A percentile compares a stretch with the other conserved stretches of the same genome.
Conservation (phyloP, 2,797 vertebrate genomes). For the Thalassophryne amazonica region DNA sequence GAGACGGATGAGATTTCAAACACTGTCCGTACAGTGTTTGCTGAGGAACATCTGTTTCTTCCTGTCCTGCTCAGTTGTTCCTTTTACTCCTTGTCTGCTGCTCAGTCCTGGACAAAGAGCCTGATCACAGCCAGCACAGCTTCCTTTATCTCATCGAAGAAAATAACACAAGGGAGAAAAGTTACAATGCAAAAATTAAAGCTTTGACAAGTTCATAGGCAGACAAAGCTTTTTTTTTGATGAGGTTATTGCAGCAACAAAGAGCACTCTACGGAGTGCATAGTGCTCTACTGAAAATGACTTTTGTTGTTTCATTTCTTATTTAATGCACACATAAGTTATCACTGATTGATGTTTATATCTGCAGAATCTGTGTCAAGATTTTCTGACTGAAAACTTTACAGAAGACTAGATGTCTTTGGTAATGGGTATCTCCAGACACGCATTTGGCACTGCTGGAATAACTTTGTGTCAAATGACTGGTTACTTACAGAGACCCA, state of each 20-base stretch:
- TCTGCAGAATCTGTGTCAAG: too few species aligned
- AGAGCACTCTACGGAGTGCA: not conserved
- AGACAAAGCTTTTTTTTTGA: not conserved
- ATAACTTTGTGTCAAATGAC: too few species aligned
- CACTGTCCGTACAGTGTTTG: conserved; percentile 62
- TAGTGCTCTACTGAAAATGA: not conserved
- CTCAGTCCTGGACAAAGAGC: conserved; percentile 50
- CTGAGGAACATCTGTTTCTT: conserved; percentile 72
- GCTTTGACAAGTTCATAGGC: not conserved
- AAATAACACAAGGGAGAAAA: conserved; percentile 30
- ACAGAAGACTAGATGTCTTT: too few species aligned
- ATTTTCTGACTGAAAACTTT: too few species aligned
- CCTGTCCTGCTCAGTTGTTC: conserved; percentile 58
- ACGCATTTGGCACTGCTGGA: too few species aligned
- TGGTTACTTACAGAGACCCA: too few species aligned
- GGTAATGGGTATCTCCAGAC: too few species aligned
- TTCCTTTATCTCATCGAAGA: conserved; percentile 47
- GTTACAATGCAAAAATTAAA: not conserved
- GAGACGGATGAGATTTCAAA: conserved; percentile 65
- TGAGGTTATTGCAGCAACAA: not conserved
- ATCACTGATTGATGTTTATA: too few species aligned
- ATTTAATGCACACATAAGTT: not conserved
- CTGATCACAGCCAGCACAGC: conserved; percentile 30
- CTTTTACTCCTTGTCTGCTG: conserved; percentile 39
- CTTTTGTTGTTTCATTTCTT: not conserved